Conservation (phyloP, 2,888 invertebrate species). For the Thera obeliscata region DNA sequence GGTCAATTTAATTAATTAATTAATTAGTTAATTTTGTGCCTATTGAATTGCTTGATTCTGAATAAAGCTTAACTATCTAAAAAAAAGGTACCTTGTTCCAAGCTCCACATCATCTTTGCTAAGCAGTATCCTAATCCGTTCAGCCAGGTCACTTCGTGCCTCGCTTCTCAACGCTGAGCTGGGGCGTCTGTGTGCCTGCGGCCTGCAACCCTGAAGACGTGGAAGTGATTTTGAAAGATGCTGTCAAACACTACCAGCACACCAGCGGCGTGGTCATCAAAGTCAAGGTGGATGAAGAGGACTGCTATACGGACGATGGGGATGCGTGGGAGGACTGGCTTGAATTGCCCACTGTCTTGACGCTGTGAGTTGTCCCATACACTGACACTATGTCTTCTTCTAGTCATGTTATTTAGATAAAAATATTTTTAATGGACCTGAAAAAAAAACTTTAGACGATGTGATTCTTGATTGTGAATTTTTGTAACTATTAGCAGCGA, state of each 20-base stretch:
- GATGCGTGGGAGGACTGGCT: conserved; percentile 67
- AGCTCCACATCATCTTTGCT: conserved; percentile 32
- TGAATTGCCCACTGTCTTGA: conserved; percentile 69
- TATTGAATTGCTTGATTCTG: no score
- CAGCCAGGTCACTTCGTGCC: conserved; percentile 90
- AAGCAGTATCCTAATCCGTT: conserved; percentile 67
- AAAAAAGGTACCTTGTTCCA: no score
- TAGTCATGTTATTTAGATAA: no score
- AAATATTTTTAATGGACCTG: no score
- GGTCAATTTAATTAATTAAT: no score
- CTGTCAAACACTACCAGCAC: conserved; percentile 85
- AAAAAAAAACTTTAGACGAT: no score
- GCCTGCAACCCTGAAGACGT: conserved; percentile 86
- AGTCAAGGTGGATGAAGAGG: conserved; percentile 86
- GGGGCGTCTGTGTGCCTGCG: conserved; percentile 89
- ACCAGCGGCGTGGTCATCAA: conserved; percentile 84
- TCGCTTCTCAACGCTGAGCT: conserved; percentile 88
- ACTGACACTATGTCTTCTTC: not conserved
- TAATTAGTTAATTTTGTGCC: no score
- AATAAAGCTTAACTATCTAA: no score
- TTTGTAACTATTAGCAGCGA: no score
- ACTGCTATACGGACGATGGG: conserved; percentile 83
- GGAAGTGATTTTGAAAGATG: conserved; percentile 82
- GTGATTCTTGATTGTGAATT: no score
- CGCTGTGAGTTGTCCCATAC: conserved; percentile 61